phyloP scores from a whole-genome alignment of 2,797 vertebrate species.

The Pteropus rufus region DNA sequence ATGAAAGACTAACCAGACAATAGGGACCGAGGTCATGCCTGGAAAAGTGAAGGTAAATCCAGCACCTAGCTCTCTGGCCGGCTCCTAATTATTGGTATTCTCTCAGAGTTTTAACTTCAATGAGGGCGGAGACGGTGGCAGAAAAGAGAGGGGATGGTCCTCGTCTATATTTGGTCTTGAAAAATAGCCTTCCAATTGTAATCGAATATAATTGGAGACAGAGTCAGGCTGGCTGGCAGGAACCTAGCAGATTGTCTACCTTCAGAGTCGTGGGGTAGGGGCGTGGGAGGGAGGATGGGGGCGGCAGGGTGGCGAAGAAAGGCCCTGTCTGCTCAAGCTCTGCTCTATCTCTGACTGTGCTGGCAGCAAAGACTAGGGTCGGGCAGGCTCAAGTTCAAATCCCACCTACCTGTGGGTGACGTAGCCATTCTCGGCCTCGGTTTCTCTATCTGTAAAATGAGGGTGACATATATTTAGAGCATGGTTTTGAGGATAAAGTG shows the following conservation, averaged over 20 bases:
- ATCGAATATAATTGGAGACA: constrained; percentile 3
- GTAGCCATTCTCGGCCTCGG: neutral
- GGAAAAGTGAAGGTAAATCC: neutral
- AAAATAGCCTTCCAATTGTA: neutral
- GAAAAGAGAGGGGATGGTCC: neutral
- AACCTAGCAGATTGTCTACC: neutral
- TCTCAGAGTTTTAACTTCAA: constrained; percentile 27
- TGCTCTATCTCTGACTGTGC: neutral
- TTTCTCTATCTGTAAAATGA: neutral
- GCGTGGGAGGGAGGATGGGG: neutral
- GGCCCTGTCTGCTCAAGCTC: neutral
- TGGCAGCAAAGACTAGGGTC: neutral
- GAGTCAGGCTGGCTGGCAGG: neutral
- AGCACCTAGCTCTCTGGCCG: neutral
- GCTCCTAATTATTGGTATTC: constrained; percentile 10
- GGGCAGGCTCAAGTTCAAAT: neutral
- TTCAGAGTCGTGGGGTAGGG: neutral
- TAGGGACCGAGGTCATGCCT: neutral
- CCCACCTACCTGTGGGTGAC: neutral
- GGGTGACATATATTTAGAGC: neutral
- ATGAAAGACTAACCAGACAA: neutral
- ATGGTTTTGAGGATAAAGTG: neutral
- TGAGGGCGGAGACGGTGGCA: neutral
- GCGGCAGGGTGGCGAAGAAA: neutral
- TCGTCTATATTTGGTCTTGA: neutral